phyloP scores from a whole-genome alignment of 2,113 vertebrate genomes.

The Dascyllus trimaculatus region DNA sequence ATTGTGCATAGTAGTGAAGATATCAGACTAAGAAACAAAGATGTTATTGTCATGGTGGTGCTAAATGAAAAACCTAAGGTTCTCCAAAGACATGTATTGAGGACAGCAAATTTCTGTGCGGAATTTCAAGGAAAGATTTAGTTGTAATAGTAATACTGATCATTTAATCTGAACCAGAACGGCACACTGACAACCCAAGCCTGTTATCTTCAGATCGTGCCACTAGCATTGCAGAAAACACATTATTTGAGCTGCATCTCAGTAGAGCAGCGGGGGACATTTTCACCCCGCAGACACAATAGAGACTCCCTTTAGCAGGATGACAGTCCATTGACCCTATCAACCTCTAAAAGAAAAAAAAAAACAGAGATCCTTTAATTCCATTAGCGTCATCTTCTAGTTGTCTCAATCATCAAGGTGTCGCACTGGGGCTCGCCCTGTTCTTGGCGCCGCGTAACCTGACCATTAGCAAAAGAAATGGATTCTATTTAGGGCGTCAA shows the following conservation, averaged over 20 bases:
- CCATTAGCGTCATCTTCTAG: slow-evolving; percentile 43
- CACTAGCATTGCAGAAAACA: not conserved
- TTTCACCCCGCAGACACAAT: not conserved
- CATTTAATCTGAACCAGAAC: not conserved
- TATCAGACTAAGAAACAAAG: not conserved
- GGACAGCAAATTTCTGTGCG: too few species aligned
- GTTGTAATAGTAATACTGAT: not conserved
- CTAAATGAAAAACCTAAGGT: too few species aligned
- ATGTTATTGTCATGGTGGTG: not conserved
- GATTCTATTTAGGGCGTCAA: slow-evolving; percentile 47
- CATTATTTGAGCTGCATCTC: not conserved
- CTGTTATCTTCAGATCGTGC: too few species aligned
- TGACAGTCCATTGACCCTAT: slow-evolving; percentile 24
- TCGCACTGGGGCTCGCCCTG: slow-evolving; percentile 37
- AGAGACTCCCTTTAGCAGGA: slow-evolving; percentile 7
- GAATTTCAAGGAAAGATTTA: too few species aligned
- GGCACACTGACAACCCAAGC: too few species aligned
- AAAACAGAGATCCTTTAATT: slow-evolving; percentile 48
- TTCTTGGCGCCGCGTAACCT: slow-evolving; percentile 49
- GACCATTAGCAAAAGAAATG: slow-evolving; percentile 72
- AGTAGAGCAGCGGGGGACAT: not conserved
- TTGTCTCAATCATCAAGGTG: slow-evolving; percentile 54
- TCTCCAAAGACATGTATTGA: not conserved
- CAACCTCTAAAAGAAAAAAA: slow-evolving; percentile 27
- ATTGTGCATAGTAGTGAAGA: not conserved